Conservation (phyloP, 2,113 vertebrate species). For the Aphelocoma coerulescens region DNA sequence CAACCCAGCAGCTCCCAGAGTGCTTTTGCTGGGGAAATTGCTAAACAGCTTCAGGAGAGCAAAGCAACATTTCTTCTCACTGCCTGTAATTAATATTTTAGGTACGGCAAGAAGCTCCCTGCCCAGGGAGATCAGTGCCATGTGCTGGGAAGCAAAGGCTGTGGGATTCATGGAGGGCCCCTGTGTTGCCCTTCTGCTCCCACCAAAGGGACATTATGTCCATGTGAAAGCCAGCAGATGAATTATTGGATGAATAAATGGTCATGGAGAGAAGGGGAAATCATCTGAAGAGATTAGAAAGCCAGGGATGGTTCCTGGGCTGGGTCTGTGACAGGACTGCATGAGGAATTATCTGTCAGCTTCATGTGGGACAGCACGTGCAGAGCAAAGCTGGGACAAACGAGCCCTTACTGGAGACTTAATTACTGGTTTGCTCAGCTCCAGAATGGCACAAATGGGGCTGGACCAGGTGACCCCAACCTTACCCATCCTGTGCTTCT, state of each 20-base stretch:
- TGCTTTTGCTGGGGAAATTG: not conserved
- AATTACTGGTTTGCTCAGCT: not conserved
- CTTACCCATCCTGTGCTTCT: not conserved
- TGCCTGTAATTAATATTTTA: not conserved
- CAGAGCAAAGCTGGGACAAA: not conserved
- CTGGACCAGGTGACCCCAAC: not conserved
- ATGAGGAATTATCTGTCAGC: not conserved
- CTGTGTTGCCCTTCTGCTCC: not conserved
- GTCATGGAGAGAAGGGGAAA: not conserved
- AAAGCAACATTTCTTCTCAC: not conserved
- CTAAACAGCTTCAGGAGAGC: not conserved
- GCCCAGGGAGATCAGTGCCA: fast-evolving
- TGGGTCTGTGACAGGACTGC: not conserved
- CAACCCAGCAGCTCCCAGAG: not conserved
- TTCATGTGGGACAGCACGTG: not conserved
- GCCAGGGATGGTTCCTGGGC: not conserved
- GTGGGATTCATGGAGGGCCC: fast-evolving
- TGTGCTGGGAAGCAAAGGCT: not conserved
- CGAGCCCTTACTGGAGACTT: not conserved
- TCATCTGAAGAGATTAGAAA: not conserved
- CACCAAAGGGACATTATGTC: fast-evolving
- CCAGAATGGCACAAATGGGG: not conserved
- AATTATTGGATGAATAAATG: not conserved
- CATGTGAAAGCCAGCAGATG: fast-evolving
- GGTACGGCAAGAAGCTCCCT: not conserved